These are phyloP conservation scores for Pantherophis vulpinus DNA, from an alignment of 2,797 vertebrate species.

Conservation along the genomic window DNA sequence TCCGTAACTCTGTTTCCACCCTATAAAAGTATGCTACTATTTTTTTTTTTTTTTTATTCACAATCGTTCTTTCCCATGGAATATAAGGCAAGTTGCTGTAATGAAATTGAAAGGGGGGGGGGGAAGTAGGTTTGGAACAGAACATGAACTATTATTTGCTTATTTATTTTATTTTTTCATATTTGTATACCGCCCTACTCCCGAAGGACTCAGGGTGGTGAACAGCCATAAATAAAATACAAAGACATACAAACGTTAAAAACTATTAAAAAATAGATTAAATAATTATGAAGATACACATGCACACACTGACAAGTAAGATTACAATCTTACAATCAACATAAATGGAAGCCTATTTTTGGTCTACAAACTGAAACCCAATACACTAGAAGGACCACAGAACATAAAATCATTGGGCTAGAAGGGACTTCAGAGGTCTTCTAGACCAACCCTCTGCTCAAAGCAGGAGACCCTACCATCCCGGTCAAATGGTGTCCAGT, in stretches of 20 bases:
- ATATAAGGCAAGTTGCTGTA: neutral
- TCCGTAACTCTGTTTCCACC: neutral
- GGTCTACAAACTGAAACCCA: neutral
- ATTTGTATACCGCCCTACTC: too few relatives aligned
- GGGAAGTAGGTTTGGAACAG: neutral
- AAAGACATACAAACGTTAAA: too few relatives aligned
- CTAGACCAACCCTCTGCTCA: too few relatives aligned
- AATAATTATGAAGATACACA: neutral
- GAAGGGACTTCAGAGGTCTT: too few relatives aligned
- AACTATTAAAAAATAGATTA: too few relatives aligned
- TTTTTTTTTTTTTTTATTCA: neutral
- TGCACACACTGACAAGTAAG: neutral
- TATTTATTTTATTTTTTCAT: too few relatives aligned
- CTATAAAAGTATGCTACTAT: neutral
- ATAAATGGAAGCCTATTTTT: neutral
- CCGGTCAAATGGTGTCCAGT: too few relatives aligned
- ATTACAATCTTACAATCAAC: neutral
- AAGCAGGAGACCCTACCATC: too few relatives aligned
- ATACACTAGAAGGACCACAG: neutral
- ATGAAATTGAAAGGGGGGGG: too few relatives aligned
- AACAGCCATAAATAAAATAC: too few relatives aligned
- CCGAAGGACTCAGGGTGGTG: too few relatives aligned
- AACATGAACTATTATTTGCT: neutral
- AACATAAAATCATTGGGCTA: too few relatives aligned
- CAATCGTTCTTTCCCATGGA: neutral